Percentiles rank a stretch among this genome's conserved stretches.
Conservation (phyloP, 1,140 invertebrate genomes). For the Anadara kagoshimensis region DNA sequence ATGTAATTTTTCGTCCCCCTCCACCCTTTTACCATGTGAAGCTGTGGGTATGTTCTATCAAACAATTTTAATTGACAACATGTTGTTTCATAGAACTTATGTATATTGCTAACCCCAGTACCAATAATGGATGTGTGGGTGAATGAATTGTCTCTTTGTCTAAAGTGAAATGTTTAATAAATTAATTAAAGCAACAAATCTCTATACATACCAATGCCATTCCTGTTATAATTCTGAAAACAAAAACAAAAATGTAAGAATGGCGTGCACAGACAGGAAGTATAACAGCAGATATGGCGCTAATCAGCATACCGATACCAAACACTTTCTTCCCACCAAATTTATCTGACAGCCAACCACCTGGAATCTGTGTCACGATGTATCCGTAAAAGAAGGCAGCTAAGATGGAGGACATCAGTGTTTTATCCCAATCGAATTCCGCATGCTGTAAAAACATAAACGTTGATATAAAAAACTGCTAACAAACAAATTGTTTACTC, state of each 20-base stretch:
- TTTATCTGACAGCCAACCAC: conserved; percentile 82
- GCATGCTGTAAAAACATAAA: conserved; percentile 20
- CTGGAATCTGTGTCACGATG: conserved; percentile 86
- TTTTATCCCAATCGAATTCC: conserved; percentile 80
- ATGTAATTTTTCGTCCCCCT: too few species aligned
- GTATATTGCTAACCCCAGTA: too few species aligned
- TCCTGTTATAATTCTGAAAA: conserved; percentile 40
- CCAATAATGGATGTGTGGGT: too few species aligned
- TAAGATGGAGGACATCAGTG: conserved; percentile 77
- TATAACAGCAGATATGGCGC: conserved; percentile 28
- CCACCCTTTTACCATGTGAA: too few species aligned
- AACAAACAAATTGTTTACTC: too few species aligned
- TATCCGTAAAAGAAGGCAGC: conserved; percentile 85
- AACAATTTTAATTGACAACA: too few species aligned
- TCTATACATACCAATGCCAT: conserved; percentile 38
- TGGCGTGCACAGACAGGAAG: conserved; percentile 41
- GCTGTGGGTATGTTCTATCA: too few species aligned
- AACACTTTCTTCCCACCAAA: conserved; percentile 86
- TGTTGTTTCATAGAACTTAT: too few species aligned
- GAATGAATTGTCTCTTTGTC: too few species aligned
- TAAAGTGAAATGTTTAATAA: too few species aligned
- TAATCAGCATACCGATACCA: conserved; percentile 71
- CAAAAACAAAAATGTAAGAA: conserved; percentile 30
- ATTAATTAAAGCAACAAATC: too few species aligned
- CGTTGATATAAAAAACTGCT: too few species aligned